These are phyloP conservation scores for Sparidentex hasta DNA, from an alignment of 2,797 vertebrate species.

Conservation along the genomic window DNA sequence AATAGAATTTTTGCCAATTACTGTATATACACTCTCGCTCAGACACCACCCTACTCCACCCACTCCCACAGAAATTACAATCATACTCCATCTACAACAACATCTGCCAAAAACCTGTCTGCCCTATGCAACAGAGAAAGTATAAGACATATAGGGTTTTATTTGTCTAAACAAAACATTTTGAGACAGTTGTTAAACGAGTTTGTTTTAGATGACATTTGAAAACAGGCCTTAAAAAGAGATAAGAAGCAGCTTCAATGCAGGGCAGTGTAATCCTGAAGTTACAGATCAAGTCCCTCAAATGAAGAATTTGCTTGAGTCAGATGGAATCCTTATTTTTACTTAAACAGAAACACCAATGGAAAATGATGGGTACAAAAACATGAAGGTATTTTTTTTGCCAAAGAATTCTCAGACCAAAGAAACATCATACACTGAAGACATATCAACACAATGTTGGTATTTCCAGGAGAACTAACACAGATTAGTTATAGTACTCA, in stretches of 20 bases:
- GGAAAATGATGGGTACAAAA: neutral
- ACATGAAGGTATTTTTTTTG: neutral
- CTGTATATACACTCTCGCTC: neutral
- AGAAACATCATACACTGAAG: neutral
- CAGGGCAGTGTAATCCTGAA: neutral
- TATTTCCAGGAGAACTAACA: constrained; percentile 6
- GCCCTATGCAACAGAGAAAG: neutral
- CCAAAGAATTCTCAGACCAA: neutral
- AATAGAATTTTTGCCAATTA: constrained; percentile 16
- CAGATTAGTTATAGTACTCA: neutral
- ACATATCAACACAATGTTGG: neutral
- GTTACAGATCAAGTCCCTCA: neutral
- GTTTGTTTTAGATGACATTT: neutral
- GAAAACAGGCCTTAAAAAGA: neutral
- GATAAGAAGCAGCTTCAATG: neutral
- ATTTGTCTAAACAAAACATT: neutral
- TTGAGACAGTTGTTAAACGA: neutral
- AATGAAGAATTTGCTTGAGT: neutral
- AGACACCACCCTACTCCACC: constrained; percentile 20
- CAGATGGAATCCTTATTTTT: neutral
- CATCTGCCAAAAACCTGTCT: neutral
- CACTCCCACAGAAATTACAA: constrained; percentile 13
- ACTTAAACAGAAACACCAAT: neutral
- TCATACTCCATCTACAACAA: constrained; percentile 18
- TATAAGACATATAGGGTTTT: neutral